Base-by-base conservation (phyloP, 2,797 vertebrate genomes). In the Pogonophryne albipinna region DNA sequence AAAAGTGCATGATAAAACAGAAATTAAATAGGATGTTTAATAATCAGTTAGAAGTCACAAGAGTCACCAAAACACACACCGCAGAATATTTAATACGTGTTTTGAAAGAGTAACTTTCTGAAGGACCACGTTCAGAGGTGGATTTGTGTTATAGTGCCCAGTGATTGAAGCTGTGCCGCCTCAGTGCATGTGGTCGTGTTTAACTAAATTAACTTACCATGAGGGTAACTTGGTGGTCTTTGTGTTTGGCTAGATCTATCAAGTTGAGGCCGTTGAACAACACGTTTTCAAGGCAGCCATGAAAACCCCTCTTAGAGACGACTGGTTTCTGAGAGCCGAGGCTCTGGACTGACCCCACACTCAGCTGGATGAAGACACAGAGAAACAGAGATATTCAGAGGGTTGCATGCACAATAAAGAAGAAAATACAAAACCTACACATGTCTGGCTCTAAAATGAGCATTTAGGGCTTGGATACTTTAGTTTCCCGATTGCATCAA, bases 261-360 rank as follows among this genome's bases (percentile, higher is more conserved):
- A 98, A 80, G 51, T 97, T 96, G 78, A 95, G 82, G 76, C 90
- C 93, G 61, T 97, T 97, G 90, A 95, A 97, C 84, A 94, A 89
- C 83, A 98, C 92, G 89, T 99, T 99, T 91, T 99, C 98, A 86
- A 99, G 88, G 88, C 98, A 99, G 66, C 97, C 97, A 3, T 95
- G 92, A 85, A 99, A 98, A 53, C 94, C 95, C 72, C 75, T 95
- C 73, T 62, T 91, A 70, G 91, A 90, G 23, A 23, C 3, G 11
- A 88, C 79, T 58, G 89, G 84, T 84, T 92, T 93, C 79, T 93
- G 92, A 90, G 96, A 94, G 79, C 85, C 88, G 84, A 87, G 90
- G 84, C 84, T 74, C 80, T 93, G 92, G 65, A 94, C 94, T 47
- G 95, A 93, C 82, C 97, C 97, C 68, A 98, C 95, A 87, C 95